Conservation (phyloP, 2,113 vertebrate species). For the Lagenorhynchus albirostris region DNA sequence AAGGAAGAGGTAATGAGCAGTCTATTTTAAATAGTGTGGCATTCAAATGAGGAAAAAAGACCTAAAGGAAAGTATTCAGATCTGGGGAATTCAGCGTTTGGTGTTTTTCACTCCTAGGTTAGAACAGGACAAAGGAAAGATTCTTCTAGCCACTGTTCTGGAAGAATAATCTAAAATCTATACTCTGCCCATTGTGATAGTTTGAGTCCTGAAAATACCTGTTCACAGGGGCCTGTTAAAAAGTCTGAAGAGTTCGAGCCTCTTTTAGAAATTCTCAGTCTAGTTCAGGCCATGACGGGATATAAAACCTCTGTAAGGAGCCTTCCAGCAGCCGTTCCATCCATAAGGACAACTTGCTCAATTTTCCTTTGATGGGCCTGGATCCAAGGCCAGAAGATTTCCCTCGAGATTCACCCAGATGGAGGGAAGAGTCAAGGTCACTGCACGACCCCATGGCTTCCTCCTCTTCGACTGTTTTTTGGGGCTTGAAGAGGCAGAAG, state of each 20-base stretch:
- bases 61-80: background rate
- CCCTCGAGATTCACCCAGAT: slow-evolving; percentile 79
- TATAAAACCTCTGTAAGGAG: slow-evolving; percentile 94
- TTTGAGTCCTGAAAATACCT: slow-evolving; percentile 71
- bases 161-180: slow-evolving; percentile 77
- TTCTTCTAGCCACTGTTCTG: slow-evolving; percentile 47
- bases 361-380: slow-evolving; percentile 90
- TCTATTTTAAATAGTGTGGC: slow-evolving; percentile 29
- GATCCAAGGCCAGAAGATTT: slow-evolving; percentile 83
- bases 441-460: slow-evolving; percentile 71
- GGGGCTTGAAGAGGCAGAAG: slow-evolving; percentile 96
- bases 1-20: background rate
- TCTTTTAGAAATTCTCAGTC: slow-evolving; percentile 81
- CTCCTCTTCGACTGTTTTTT: slow-evolving; percentile 86
- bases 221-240: slow-evolving; percentile 65
- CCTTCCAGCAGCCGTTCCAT: slow-evolving; percentile 97
- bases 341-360: slow-evolving; percentile 95
- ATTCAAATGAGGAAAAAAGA: background rate
- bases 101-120: slow-evolving; percentile 51
- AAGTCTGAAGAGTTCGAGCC: slow-evolving; percentile 63
- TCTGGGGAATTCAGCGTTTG: background rate
- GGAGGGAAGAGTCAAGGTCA: slow-evolving; percentile 82
- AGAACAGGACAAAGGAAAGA: background rate
- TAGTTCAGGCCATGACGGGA: slow-evolving; percentile 93
- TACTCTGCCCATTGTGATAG: slow-evolving; percentile 38